Evolutionary conservation across 1,140 invertebrate genomes (phyloP).

Genomic region (Adelges cooleyi): DNA sequence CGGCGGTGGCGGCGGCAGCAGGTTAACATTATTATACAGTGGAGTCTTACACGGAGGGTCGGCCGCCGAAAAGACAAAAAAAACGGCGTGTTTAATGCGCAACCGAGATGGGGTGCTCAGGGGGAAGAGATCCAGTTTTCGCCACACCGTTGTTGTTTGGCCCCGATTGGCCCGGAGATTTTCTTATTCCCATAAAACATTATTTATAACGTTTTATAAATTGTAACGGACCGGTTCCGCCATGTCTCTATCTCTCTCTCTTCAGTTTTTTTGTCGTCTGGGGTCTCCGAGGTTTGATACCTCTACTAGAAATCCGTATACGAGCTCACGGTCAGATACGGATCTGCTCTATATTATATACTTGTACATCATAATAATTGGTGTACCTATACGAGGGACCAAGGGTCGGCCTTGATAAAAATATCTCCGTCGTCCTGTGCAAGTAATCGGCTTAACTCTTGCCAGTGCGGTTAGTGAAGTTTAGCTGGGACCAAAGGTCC

Average conservation of each 20-base stretch:
- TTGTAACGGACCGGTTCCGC: slow-evolving; percentile 27
- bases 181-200: slow-evolving; percentile 29
- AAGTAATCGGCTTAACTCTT: slow-evolving; percentile 19
- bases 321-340: neutral
- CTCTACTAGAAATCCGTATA: neutral
- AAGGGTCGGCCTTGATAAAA: neutral
- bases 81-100: slow-evolving; percentile 24
- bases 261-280: neutral
- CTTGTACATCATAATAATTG: neutral
- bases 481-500: no score
- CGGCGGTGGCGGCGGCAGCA: neutral
- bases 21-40: slow-evolving; percentile 23
- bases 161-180: slow-evolving; percentile 18
- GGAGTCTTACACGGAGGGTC: slow-evolving; percentile 1
- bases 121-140: slow-evolving; percentile 26
- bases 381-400: neutral
- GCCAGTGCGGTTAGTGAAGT: no score
- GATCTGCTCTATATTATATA: neutral
- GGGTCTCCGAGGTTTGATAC: neutral
- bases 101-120: slow-evolving; percentile 13
- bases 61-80: slow-evolving; percentile 8
- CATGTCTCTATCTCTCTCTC: neutral
- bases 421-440: neutral
- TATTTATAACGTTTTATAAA: slow-evolving; percentile 28
- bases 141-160: slow-evolving; percentile 16